A percentile compares a stretch with the other conserved stretches of the same genome.
phyloP scores from a whole-genome alignment of 2,797 vertebrate species.

The Syndactyla subalaris region DNA sequence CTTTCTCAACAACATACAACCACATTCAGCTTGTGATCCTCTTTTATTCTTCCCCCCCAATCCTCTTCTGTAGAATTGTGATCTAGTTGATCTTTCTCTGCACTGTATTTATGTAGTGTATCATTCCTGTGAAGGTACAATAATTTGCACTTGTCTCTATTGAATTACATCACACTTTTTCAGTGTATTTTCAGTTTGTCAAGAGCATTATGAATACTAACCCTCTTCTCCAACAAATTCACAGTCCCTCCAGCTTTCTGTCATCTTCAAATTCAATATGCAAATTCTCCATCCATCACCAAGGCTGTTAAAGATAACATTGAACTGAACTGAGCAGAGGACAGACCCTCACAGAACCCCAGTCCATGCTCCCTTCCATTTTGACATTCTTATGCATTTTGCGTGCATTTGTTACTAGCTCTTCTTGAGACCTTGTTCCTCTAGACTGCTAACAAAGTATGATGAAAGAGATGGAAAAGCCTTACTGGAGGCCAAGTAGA shows the following conservation, averaged over 20 bases:
- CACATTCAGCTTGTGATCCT: conserved; percentile 37
- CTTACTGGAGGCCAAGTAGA: not conserved
- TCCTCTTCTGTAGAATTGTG: conserved; percentile 15
- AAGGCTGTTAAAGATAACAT: conserved; percentile 20
- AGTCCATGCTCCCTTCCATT: not conserved
- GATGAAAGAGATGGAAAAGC: conserved; percentile 5
- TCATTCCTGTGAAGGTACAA: conserved; percentile 34
- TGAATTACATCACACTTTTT: conserved; percentile 43
- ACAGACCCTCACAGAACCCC: not conserved
- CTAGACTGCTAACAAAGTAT: not conserved
- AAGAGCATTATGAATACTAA: conserved; percentile 33
- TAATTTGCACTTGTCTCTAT: conserved; percentile 5
- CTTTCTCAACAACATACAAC: conserved; percentile 36
- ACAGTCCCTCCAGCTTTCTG: not conserved
- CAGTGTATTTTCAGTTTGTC: not conserved
- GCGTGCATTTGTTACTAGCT: not conserved
- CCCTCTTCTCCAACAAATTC: not conserved
- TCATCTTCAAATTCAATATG: conserved; percentile 26
- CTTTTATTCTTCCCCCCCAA: conserved; percentile 11
- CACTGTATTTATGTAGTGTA: conserved; percentile 13
- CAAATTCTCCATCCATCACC: conserved; percentile 6
- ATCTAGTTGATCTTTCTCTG: conserved; percentile 57
- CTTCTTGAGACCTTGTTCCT: not conserved
- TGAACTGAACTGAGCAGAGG: not conserved
- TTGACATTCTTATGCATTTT: not conserved